phyloP scores from a whole-genome alignment of 2,797 vertebrate species.

The Microctenopoma lineatum region DNA sequence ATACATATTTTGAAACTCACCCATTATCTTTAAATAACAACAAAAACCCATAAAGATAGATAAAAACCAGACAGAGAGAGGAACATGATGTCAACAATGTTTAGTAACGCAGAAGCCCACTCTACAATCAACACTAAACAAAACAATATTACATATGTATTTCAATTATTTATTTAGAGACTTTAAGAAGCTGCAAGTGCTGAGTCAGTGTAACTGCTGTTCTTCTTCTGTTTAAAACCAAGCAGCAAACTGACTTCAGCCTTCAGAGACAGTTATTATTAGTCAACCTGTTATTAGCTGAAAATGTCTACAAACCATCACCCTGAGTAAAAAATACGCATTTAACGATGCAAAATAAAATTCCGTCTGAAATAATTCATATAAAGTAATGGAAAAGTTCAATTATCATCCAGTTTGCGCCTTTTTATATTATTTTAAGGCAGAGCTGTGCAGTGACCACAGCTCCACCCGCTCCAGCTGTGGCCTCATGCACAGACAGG shows the following conservation, averaged over 20 bases:
- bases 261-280: neutral
- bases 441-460: constrained; percentile 1
- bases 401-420: neutral
- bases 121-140: constrained; percentile 4
- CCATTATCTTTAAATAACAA: neutral
- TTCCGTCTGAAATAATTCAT: neutral
- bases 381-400: neutral
- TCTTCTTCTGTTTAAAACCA: constrained; percentile 1
- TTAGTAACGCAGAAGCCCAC: constrained; percentile 22
- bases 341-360: constrained; percentile 1
- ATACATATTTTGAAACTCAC: neutral
- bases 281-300: neutral
- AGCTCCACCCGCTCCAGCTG: constrained; percentile 24
- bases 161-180: neutral
- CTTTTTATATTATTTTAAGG: constrained; percentile 13
- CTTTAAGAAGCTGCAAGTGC: too few relatives aligned
- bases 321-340: constrained; percentile 1
- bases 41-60: neutral
- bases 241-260: neutral
- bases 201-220: neutral
- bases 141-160: constrained; percentile 7
- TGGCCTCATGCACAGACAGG: constrained; percentile 18
- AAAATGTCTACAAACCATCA: constrained; percentile 18
- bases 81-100: constrained; percentile 15
- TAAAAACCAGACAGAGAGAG: neutral